Conservation (phyloP, 2,888 invertebrate species). For the Sinelater perroti region DNA sequence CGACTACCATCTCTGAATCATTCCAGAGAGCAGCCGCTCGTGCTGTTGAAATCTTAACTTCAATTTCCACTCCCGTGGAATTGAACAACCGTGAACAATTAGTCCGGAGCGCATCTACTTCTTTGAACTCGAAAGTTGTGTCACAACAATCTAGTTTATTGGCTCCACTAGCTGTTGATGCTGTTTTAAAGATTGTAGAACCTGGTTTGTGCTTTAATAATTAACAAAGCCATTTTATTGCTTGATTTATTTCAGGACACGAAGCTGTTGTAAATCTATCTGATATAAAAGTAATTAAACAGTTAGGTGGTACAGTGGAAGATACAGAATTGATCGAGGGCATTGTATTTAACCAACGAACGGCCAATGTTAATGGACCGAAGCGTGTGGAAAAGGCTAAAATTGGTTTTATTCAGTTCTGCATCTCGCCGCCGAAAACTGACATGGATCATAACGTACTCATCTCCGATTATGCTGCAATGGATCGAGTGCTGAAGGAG, state of each 20-base stretch:
- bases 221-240: not conserved
- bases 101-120: slow-evolving; percentile 95
- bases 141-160: slow-evolving; percentile 96
- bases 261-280: slow-evolving; percentile 84
- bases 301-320: slow-evolving; percentile 96
- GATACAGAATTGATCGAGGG: slow-evolving; percentile 96
- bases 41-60: slow-evolving; percentile 79
- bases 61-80: slow-evolving; percentile 88
- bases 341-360: slow-evolving; percentile 91
- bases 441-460: slow-evolving; percentile 98
- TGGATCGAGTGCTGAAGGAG: slow-evolving; percentile 98
- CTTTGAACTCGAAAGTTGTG: slow-evolving; percentile 98
- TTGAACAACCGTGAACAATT: slow-evolving; percentile 86
- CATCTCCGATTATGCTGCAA: slow-evolving; percentile 98
- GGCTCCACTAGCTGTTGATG: slow-evolving; percentile 97
- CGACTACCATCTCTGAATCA: slow-evolving; percentile 95
- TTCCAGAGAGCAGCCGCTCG: slow-evolving; percentile 88
- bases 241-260: slow-evolving; percentile 58
- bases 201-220: slow-evolving; percentile 57
- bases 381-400: slow-evolving; percentile 96
- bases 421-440: slow-evolving; percentile 99
- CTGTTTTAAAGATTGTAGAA: slow-evolving; percentile 87
- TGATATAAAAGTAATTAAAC: slow-evolving; percentile 96
- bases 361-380: slow-evolving; percentile 90
- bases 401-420: slow-evolving; percentile 98